Base-by-base conservation (phyloP, 92 coral and sea anemone species). In the Porites evermanni region DNA sequence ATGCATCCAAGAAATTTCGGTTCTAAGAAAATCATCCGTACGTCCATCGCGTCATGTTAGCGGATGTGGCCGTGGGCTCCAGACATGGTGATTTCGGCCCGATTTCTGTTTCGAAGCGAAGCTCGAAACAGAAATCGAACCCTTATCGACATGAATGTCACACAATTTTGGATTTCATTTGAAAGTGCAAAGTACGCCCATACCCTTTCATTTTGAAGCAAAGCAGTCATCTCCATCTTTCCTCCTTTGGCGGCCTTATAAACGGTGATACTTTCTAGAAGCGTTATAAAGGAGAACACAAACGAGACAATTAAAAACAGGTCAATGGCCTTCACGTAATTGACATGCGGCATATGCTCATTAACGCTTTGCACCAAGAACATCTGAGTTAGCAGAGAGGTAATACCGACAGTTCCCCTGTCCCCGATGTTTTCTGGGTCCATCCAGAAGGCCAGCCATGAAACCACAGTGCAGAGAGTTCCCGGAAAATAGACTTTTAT, bases 391-490 rank as follows among this genome's bases (percentile, higher is more conserved):
- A 94, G 79, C 26, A 94, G 75, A 13, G 94, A 86, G 7, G 94
- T 84, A 50, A 87, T 91, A 2, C 91, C 81, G 10, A 91, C 83
- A 0, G 89, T 71, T 24, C 86, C 32, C 29, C 94, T 78, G 58
- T 83, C 91, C 66, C 91, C 94, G 6, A 91, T 84, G 72, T 74
- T 86, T 21, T 59, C 74, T 12, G 64, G 77, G 59, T 87, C 91
- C 94, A 91, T 87, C 94, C 94, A 94, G 93, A 94, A 94, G 53
- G 92, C 91, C 51, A 94, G 74, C 91, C 97, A 94, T 6, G 94
- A 91, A n/a, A 90, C 88, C 21, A 91, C 24, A 0, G 90, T 91
- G 64, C 89, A 87, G 8, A 86, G 59, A 7, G 83, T 83, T 16
- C 94, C 87, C 0, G 94, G 94, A 60, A 91, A 68, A 66, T 75